phyloP scores from a whole-genome alignment of 2,113 vertebrate species.

The Otus sunia region DNA sequence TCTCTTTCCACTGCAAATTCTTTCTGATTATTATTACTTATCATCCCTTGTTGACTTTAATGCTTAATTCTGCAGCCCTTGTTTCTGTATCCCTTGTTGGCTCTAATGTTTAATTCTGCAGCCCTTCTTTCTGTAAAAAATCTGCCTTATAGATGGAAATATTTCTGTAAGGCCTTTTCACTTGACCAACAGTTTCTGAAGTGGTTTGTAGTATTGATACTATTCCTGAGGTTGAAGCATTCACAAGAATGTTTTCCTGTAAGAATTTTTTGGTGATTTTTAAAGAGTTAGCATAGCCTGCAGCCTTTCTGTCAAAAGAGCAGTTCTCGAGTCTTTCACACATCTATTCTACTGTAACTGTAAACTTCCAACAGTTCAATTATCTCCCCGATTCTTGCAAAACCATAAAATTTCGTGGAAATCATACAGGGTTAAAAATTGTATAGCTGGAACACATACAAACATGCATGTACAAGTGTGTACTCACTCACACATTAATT shows the following conservation, averaged over 20 bases:
- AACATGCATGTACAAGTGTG: rapidly evolving
- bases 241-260: background rate
- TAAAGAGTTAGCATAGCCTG: background rate
- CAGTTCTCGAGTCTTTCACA: background rate
- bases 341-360: background rate
- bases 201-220: background rate
- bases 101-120: background rate
- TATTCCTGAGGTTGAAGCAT: background rate
- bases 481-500: background rate
- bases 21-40: background rate
- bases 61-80: background rate
- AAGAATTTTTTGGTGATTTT: background rate
- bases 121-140: background rate
- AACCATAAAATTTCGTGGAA: background rate
- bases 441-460: background rate
- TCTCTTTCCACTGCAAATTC: background rate
- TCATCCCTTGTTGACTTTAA: background rate
- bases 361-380: background rate
- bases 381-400: background rate
- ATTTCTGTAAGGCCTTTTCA: background rate
- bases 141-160: background rate
- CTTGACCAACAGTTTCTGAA: background rate
- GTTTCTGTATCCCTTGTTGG: background rate
- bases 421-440: background rate
- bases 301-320: background rate